Conservation (phyloP, 2,888 invertebrate genomes). For the Brachynemurus nebulosus region DNA sequence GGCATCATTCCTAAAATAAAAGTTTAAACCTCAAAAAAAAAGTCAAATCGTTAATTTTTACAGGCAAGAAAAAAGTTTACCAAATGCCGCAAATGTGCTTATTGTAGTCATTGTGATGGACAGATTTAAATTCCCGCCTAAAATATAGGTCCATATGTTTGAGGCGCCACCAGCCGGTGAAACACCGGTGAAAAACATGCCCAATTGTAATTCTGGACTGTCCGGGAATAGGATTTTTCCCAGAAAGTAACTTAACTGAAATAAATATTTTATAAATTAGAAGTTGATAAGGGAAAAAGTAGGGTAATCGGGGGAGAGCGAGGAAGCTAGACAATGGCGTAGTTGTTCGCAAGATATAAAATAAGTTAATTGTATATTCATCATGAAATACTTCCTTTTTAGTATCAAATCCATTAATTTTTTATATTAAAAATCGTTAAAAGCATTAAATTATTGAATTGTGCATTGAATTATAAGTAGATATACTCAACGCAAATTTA, state of each 20-base stretch:
- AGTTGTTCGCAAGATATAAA: too few relatives aligned
- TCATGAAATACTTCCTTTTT: too few relatives aligned
- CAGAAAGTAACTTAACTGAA: constrained; percentile 56
- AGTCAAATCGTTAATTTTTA: neutral
- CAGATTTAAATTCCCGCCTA: constrained; percentile 84
- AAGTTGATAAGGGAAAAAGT: too few relatives aligned
- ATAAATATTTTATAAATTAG: too few relatives aligned
- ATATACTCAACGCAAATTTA: too few relatives aligned
- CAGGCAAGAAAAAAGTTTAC: constrained; percentile 27
- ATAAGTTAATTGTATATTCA: too few relatives aligned
- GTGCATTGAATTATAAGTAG: too few relatives aligned
- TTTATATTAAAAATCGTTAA: too few relatives aligned
- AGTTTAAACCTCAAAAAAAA: constrained; percentile 4
- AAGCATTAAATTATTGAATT: too few relatives aligned
- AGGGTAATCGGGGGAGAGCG: too few relatives aligned
- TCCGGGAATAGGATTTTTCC: constrained; percentile 58
- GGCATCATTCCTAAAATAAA: constrained; percentile 64
- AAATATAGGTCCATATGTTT: constrained; percentile 87
- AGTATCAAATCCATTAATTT: too few relatives aligned
- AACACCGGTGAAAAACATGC: constrained; percentile 81
- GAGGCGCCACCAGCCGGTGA: constrained; percentile 92
- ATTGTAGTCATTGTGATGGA: constrained; percentile 92
- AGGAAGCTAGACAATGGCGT: too few relatives aligned
- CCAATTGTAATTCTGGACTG: constrained; percentile 56
- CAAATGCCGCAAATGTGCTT: constrained; percentile 76